Evolutionary conservation across 2,888 invertebrate genomes (phyloP).

Genomic region (Conus canariensis): DNA sequence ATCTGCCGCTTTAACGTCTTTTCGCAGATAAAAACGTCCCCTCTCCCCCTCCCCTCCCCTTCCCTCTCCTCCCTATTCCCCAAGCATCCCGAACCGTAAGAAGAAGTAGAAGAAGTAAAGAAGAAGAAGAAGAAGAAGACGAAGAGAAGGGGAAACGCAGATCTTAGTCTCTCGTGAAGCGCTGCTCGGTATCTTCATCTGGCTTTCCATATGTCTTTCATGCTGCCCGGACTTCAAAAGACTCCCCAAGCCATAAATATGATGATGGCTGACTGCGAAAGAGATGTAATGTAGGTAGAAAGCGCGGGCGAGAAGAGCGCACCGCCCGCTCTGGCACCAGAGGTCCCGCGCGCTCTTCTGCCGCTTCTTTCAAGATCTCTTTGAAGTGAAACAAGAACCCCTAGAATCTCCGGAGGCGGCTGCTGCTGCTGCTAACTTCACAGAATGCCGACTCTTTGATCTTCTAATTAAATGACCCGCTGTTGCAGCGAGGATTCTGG

Average conservation of each 20-base stretch:
- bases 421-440: slow-evolving; percentile 48
- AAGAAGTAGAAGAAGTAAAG: not conserved
- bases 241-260: slow-evolving; percentile 46
- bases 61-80: not conserved
- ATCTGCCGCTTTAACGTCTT: slow-evolving; percentile 38
- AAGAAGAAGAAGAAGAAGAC: not conserved
- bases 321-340: not conserved
- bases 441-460: slow-evolving; percentile 58
- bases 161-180: slow-evolving; percentile 7
- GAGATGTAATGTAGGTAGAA: slow-evolving; percentile 42
- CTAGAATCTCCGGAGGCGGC: slow-evolving; percentile 43
- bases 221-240: slow-evolving; percentile 46
- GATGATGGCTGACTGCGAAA: slow-evolving; percentile 45
- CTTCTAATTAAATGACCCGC: slow-evolving; percentile 60
- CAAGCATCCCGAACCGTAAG: not conserved
- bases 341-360: slow-evolving; percentile 30
- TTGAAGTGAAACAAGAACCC: slow-evolving; percentile 52
- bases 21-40: slow-evolving; percentile 29
- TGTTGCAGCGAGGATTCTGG: slow-evolving; percentile 49
- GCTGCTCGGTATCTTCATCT: slow-evolving; percentile 27
- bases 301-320: not conserved
- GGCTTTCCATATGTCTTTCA: slow-evolving; percentile 46
- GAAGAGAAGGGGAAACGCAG: not conserved
- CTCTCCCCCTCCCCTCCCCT: not conserved
- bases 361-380: slow-evolving; percentile 45